Conservation (phyloP, 1,140 invertebrate genomes). For the Drosophila bocki region DNA sequence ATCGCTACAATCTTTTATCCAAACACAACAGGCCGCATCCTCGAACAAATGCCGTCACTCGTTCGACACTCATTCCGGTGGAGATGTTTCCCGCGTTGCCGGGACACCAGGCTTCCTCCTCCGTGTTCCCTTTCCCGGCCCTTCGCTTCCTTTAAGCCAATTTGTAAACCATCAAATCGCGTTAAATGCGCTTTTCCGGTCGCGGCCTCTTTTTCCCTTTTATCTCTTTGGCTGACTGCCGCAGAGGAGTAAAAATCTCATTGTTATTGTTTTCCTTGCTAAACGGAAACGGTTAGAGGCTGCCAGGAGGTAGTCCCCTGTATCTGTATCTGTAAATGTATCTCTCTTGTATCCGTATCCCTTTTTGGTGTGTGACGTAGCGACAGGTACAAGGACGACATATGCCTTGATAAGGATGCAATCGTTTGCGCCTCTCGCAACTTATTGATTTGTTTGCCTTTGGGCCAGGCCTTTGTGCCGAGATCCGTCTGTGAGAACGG, state of each 20-base stretch:
- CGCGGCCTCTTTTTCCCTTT: conserved; percentile 50
- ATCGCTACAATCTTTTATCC: conserved; percentile 69
- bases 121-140: conserved; percentile 39
- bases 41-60: conserved; percentile 68
- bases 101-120: conserved; percentile 3
- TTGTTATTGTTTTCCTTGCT: conserved; percentile 80
- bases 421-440: conserved; percentile 55
- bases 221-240: conserved; percentile 27
- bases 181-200: conserved; percentile 83
- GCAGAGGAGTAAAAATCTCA: conserved; percentile 57
- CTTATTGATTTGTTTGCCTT: conserved; percentile 80
- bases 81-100: conserved; percentile 37
- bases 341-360: conserved; percentile 22
- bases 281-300: conserved; percentile 76
- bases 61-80: conserved; percentile 27
- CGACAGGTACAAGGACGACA: conserved; percentile 63
- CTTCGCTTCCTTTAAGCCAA: conserved; percentile 74
- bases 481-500: conserved; percentile 58
- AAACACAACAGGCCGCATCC: conserved; percentile 67
- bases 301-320: conserved; percentile 29
- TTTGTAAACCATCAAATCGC: conserved; percentile 83
- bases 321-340: conserved; percentile 1
- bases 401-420: conserved; percentile 57
- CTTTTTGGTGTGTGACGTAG: conserved; percentile 48
- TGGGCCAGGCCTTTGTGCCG: conserved; percentile 58